Conservation (phyloP, 64 coral and sea anemone genomes). For the Montipora cactus region DNA sequence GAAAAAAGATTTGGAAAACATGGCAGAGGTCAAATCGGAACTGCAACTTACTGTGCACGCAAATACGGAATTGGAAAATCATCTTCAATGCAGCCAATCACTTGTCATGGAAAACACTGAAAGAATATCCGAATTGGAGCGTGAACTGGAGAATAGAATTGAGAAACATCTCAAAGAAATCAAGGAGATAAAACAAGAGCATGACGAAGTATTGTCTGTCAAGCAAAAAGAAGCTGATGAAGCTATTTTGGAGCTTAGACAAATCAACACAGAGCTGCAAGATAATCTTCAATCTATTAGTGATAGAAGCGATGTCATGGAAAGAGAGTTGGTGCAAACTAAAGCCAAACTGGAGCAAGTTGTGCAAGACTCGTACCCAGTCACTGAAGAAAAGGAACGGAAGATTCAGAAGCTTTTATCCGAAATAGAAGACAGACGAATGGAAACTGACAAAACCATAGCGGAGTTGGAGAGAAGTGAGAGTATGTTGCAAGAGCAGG, state of each 20-base stretch:
- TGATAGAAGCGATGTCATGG: constrained; percentile 1
- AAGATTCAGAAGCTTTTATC: constrained; percentile 1
- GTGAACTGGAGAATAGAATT: background rate
- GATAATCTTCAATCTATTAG: background rate
- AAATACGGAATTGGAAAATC: constrained; percentile 10
- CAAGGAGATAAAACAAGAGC: background rate
- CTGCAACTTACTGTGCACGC: background rate
- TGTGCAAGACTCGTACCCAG: constrained; percentile 7
- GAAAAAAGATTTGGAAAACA: background rate
- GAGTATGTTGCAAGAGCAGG: constrained; percentile 30
- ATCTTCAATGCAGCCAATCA: background rate
- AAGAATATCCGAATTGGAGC: constrained; percentile 10
- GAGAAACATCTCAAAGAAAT: constrained; percentile 15
- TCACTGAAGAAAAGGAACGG: constrained; percentile 31
- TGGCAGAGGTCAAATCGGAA: background rate
- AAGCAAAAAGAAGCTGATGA: constrained; percentile 13
- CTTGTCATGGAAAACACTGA: background rate
- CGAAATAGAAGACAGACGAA: background rate
- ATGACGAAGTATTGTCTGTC: background rate
- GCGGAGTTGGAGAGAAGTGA: constrained; percentile 33
- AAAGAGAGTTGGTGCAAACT: constrained; percentile 9
- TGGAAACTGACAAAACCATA: constrained; percentile 15
- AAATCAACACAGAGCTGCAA: constrained; percentile 36
- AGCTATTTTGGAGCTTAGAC: constrained; percentile 1
- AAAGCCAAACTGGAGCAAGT: constrained; percentile 19